These are phyloP conservation scores for Phrynosoma blainvillii DNA, from an alignment of 2,113 vertebrate species.

Conservation along the genomic window DNA sequence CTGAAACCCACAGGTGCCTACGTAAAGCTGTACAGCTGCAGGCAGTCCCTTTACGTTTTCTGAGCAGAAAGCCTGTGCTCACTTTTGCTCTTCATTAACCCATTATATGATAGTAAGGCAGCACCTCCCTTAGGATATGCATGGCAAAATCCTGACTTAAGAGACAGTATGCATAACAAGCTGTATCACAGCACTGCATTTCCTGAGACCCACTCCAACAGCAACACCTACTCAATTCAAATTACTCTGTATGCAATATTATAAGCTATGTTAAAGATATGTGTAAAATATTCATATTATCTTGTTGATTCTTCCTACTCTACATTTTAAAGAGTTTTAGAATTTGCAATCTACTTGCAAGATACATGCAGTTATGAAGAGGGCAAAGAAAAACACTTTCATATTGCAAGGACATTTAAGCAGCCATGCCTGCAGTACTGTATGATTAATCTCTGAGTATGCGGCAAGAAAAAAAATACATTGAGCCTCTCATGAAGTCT, in stretches of 20 bases:
- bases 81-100: conserved; percentile 46
- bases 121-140: conserved; percentile 11
- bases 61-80: conserved; percentile 53
- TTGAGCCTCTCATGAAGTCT: neutral
- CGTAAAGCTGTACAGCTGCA: conserved; percentile 73
- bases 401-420: neutral
- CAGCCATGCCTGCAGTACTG: neutral
- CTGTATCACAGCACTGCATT: neutral
- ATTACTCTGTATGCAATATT: fast-evolving
- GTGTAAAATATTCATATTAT: neutral
- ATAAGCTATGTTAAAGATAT: neutral
- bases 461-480: neutral
- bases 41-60: conserved; percentile 64
- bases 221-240: neutral
- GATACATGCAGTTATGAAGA: neutral
- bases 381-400: neutral
- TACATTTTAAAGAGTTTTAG: neutral
- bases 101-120: conserved; percentile 17
- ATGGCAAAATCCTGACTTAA: conserved; percentile 35
- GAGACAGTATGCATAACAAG: conserved; percentile 8
- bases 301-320: neutral
- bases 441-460: neutral
- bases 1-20: conserved; percentile 72
- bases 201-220: conserved; percentile 28
- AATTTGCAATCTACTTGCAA: neutral